Evolutionary conservation across 2,113 vertebrate genomes (phyloP).

Genomic region (Riparia riparia): DNA sequence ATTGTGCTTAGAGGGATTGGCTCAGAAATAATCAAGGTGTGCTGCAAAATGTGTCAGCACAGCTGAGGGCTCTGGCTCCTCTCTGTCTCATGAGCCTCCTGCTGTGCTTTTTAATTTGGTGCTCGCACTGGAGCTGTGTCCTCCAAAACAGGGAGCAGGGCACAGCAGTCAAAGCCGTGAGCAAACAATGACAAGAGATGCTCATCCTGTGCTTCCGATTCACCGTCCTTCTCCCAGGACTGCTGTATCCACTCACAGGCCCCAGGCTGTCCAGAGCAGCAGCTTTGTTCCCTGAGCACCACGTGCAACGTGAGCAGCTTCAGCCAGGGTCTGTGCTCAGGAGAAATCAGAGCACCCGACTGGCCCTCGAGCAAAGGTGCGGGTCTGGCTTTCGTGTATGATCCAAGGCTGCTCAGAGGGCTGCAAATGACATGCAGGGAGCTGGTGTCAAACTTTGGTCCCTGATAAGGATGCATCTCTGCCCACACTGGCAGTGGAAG

Average conservation of each 20-base stretch:
- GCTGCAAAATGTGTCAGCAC: neutral
- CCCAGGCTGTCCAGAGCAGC: neutral
- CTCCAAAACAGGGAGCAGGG: accelerated
- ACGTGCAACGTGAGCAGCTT: neutral
- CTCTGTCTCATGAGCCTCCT: neutral
- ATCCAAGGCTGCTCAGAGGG: neutral
- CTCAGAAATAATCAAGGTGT: neutral
- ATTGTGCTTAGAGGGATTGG: neutral
- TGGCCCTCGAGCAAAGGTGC: neutral
- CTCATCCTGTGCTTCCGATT: neutral
- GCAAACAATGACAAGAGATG: neutral
- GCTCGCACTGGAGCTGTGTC: neutral
- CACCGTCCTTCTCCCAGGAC: neutral
- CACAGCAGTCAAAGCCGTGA: neutral
- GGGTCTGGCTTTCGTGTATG: neutral
- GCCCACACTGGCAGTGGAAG: accelerated
- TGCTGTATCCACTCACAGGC: neutral
- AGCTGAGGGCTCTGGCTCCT: neutral
- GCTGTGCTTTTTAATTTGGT: neutral
- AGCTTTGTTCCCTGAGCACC: neutral
- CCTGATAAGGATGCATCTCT: neutral
- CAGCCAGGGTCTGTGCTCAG: neutral
- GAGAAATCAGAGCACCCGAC: neutral
- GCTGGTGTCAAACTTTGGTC: neutral
- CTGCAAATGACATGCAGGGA: neutral